A percentile compares a stretch with the other conserved stretches of the same genome.
These are phyloP conservation scores for Mallotus villosus DNA, from an alignment of 2,797 vertebrate genomes.

Conservation along the genomic window DNA sequence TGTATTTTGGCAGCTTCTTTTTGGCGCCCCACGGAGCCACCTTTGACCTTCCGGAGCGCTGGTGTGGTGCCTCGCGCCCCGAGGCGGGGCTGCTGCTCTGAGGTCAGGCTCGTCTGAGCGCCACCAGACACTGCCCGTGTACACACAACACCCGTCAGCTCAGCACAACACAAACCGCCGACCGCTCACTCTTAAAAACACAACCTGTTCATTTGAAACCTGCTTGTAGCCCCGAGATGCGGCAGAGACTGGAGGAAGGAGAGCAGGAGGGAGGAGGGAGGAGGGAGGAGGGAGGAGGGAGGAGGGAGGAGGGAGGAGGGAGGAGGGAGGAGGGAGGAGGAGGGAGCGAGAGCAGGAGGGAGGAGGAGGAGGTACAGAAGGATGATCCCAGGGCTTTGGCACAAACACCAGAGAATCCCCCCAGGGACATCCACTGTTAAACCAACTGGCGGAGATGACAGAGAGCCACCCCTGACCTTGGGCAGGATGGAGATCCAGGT, in stretches of 20 bases:
- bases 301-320: constrained; percentile 14
- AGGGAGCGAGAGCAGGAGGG: constrained; percentile 19
- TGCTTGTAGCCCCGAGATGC: not conserved
- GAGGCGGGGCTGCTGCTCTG: not conserved
- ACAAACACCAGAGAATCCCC: constrained; percentile 13
- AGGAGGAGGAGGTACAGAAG: not conserved
- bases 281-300: constrained; percentile 11
- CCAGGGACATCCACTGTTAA: constrained; percentile 35
- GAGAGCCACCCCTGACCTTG: constrained; percentile 39
- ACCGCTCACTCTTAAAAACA: not conserved
- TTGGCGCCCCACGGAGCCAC: constrained; percentile 19
- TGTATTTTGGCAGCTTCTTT: constrained; percentile 29
- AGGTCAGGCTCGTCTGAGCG: not conserved
- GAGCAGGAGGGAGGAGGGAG: constrained; percentile 8
- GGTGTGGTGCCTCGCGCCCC: not conserved
- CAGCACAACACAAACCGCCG: constrained; percentile 4
- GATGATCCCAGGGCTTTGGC: constrained; percentile 7
- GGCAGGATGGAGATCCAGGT: constrained; percentile 21
- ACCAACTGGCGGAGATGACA: constrained; percentile 45
- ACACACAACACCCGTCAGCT: constrained; percentile 1
- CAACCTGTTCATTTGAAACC: not conserved
- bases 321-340: not conserved
- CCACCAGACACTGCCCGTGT: not conserved
- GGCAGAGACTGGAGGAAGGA: constrained; percentile 17
- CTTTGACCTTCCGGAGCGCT: constrained; percentile 28